Evolutionary conservation across 2,888 invertebrate species (phyloP).

Genomic region (Norana najaformis): DNA sequence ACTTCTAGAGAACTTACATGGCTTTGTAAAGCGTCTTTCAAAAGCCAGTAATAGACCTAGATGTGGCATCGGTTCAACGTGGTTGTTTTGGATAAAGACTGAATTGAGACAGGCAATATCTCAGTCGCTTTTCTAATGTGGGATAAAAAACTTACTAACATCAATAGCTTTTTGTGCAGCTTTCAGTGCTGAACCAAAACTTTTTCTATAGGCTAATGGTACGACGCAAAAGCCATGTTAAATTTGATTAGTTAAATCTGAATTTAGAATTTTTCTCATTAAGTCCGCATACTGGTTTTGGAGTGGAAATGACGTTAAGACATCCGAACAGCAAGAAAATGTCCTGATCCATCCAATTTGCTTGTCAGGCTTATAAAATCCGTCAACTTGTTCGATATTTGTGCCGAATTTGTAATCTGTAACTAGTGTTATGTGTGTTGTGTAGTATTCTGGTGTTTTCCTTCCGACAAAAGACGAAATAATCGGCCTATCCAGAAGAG

Average conservation of each 20-base stretch:
- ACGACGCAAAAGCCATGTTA: neutral
- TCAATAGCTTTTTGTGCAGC: neutral
- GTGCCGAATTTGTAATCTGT: neutral
- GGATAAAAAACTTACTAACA: neutral
- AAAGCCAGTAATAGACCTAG: neutral
- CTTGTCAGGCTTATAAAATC: neutral
- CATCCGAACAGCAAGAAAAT: neutral
- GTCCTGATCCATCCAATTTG: neutral
- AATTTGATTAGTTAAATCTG: neutral
- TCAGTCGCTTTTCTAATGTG: too few species aligned
- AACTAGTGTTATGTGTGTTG: neutral
- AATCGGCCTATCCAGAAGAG: neutral
- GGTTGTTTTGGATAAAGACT: neutral
- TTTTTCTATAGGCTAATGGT: neutral
- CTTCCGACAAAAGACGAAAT: neutral
- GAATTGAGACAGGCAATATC: neutral
- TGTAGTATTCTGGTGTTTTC: neutral
- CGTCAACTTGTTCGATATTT: constrained; percentile 13
- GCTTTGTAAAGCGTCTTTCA: neutral
- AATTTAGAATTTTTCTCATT: neutral
- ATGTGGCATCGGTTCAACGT: too few species aligned
- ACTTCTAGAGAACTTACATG: neutral
- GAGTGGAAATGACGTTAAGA: too few species aligned
- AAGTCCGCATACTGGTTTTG: too few species aligned
- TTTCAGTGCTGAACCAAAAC: neutral